These are phyloP conservation scores for Theristicus caerulescens DNA, from an alignment of 2,113 vertebrate genomes.

Conservation along the genomic window DNA sequence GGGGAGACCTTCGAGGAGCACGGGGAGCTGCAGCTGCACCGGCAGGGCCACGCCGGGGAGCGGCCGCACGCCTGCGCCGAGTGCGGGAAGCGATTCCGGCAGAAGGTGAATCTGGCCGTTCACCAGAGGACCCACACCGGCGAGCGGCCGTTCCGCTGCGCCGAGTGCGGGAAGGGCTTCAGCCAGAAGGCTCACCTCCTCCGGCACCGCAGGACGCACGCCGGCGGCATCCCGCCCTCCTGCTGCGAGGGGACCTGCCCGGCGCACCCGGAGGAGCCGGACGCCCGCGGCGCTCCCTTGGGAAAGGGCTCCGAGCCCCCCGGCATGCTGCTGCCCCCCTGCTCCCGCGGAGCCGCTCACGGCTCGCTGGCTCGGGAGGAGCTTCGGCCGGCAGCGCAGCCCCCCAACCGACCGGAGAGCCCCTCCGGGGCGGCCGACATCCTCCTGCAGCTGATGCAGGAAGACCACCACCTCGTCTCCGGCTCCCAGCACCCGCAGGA, in stretches of 20 bases:
- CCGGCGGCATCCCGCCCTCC: not conserved
- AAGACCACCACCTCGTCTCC: not conserved
- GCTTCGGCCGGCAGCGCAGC: not conserved
- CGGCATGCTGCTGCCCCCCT: not conserved
- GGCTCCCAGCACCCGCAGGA: not conserved
- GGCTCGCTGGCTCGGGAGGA: not conserved
- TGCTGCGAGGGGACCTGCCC: not conserved
- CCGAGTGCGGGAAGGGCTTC: conserved; percentile 58
- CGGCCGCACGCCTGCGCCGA: conserved; percentile 5
- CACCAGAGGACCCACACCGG: conserved; percentile 59
- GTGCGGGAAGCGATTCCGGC: conserved; percentile 55
- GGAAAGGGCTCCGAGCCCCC: conserved; percentile 11
- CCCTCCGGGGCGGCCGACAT: not conserved
- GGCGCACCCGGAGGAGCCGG: not conserved
- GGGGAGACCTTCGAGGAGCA: not conserved
- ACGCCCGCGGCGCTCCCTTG: not conserved
- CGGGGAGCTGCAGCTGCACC: not conserved
- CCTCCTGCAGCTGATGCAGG: conserved; percentile 40
- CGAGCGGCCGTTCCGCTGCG: conserved; percentile 49
- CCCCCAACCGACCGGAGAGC: not conserved
- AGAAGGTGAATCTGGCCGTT: conserved; percentile 59
- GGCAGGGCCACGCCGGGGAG: conserved; percentile 49
- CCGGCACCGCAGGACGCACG: conserved; percentile 67
- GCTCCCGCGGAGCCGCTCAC: not conserved
- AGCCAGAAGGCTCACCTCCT: conserved; percentile 60